Conservation (phyloP, 2,888 invertebrate species). For the Drosophila mettleri region DNA sequence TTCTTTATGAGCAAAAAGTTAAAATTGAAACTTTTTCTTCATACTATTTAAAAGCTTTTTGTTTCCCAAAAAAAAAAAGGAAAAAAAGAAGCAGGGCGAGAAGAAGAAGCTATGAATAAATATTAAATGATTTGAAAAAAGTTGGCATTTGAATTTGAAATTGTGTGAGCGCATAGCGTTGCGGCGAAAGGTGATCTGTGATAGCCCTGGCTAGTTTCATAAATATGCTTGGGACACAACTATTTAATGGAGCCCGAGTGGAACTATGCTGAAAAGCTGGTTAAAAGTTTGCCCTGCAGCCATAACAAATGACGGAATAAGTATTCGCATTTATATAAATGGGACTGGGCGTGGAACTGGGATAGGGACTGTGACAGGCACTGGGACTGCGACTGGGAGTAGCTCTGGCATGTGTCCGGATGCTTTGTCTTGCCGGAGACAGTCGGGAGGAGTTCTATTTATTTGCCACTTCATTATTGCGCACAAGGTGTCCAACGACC, state of each 20-base stretch:
- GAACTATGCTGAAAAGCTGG: conserved; percentile 13
- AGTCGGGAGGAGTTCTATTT: conserved; percentile 60
- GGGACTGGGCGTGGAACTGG: background rate
- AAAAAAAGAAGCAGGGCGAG: background rate
- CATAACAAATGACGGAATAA: conserved; percentile 66
- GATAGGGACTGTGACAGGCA: background rate
- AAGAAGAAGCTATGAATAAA: conserved; percentile 9
- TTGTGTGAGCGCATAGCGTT: background rate
- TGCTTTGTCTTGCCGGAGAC: conserved; percentile 42
- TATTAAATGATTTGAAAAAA: conserved; percentile 6
- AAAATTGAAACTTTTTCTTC: conserved; percentile 7
- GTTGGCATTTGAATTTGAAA: conserved; percentile 7
- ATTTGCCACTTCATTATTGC: conserved; percentile 75
- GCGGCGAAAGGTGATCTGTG: background rate
- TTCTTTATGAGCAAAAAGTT: conserved; percentile 1
- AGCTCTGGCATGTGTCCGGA: conserved; percentile 19
- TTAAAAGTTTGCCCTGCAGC: conserved; percentile 22
- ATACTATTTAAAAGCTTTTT: conserved; percentile 11
- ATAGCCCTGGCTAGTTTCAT: background rate
- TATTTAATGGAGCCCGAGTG: background rate
- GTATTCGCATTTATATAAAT: conserved; percentile 62
- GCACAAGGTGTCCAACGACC: conserved; percentile 44
- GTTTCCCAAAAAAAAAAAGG: background rate
- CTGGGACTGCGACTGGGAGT: background rate
- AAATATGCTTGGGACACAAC: background rate